Base-by-base conservation (phyloP, 2,888 invertebrate genomes). In the Amphipyra tragopoginis region DNA sequence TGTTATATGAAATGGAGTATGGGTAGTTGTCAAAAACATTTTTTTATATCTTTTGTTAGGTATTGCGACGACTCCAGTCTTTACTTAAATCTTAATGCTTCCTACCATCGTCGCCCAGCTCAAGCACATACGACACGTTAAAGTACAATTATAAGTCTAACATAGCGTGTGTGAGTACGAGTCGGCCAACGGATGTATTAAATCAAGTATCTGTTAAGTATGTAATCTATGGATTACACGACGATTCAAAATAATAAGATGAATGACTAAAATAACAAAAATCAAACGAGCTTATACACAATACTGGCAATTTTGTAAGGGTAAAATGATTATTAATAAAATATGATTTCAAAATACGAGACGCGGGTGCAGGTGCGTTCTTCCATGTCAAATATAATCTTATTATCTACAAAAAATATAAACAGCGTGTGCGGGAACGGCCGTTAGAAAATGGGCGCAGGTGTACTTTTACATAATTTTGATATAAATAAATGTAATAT, bases 311-410 rank as follows among this genome's bases (percentile, higher is more conserved):
- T 14, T 40, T 40, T 13, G 7, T 42, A 42, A 40, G 6, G 7
- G 40, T 33, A 6, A 11, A 26, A 45, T 7, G 33, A 21, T 40
- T 1, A 38, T 9, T 9, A 1, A 14, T 13, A 5, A 21, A 39
- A 10, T n/a, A 38, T 10, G 11, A 2, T 7, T 5, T 5, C 5
- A n/a, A 0, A 34, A 15, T 26, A 33, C 54, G 52, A 74, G 64
- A 75, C 65, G 75, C 84, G 78, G 86, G 84, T 87, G 86, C 88
- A 88, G 84, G 86, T 88, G 84, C 86, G 86, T 89, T 81, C 81
- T 72, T 75, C 65, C 57, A 74, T 62, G 61, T 60, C 50, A 56
- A 44, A 54, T 42, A 26, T 44, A 67, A 51, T 13, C 14, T 49
- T 38, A 40, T 36, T n/a, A 2, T 51, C 5, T 29, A n/a, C 2